Evolutionary conservation across 2,113 vertebrate species (phyloP).

Genomic region (Oostethus manadensis): DNA sequence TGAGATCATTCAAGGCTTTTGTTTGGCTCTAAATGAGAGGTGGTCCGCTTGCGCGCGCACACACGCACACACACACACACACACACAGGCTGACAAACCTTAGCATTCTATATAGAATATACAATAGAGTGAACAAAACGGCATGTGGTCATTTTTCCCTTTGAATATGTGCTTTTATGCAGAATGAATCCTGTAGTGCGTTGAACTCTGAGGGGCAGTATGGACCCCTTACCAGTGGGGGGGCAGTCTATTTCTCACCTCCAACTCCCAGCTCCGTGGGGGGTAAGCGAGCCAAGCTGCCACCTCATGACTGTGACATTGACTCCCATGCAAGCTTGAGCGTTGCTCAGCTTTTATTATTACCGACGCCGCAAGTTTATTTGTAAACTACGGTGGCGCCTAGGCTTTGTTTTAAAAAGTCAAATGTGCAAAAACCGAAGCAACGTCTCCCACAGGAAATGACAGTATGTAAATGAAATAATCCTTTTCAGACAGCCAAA

Average conservation of each 20-base stretch:
- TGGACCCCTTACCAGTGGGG: conserved; percentile 68
- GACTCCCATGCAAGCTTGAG: conserved; percentile 48
- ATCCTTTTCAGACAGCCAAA: conserved; percentile 19
- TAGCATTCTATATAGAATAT: neutral
- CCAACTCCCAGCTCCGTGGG: conserved; percentile 40
- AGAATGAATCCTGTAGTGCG: conserved; percentile 62
- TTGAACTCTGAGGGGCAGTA: conserved; percentile 63
- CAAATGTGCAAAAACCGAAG: too few species aligned
- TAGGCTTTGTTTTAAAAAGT: too few species aligned
- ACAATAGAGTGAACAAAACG: neutral
- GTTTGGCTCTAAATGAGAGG: conserved; percentile 18
- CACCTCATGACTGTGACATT: conserved; percentile 63
- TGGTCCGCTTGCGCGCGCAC: conserved; percentile 4
- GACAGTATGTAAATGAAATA: too few species aligned
- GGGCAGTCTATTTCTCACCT: conserved; percentile 56
- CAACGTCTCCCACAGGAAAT: too few species aligned
- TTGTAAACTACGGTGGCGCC: conserved; percentile 45
- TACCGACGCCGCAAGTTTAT: conserved; percentile 56
- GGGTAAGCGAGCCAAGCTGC: conserved; percentile 53
- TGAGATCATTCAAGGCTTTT: conserved; percentile 31
- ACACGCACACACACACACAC: conserved; percentile 1
- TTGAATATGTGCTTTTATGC: conserved; percentile 47
- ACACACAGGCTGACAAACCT: neutral
- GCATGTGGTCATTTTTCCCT: conserved; percentile 53
- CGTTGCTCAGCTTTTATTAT: conserved; percentile 66